Evolutionary conservation across 2,797 vertebrate genomes (phyloP), one percentile per base, ranked within the genome.

Genomic region (Falco berigora): DNA sequence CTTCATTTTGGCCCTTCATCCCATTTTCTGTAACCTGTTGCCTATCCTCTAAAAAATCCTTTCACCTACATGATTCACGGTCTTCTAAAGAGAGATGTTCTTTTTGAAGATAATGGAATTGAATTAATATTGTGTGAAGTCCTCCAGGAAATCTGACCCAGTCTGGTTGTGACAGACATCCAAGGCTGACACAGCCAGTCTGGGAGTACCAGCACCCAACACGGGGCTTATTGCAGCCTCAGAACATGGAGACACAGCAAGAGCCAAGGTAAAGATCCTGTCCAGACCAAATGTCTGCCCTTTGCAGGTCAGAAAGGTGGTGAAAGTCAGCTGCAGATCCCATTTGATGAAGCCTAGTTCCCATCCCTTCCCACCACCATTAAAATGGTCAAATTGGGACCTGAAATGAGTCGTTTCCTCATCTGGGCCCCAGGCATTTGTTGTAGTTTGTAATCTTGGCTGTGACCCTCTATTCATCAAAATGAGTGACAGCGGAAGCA

Each of bases 401-500:
- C 8, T 38, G 15, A 89, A 79, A 49, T 27, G 8, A 71, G 9
- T 67, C 72, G 16, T 38, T 87, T 85, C 56, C 23, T 91, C 36
- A 61, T 63, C 40, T 53, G 42, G 40, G 42, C 34, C 32, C 18
- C 46, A 77, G 42, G 8, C 19, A n/a, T 34, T 75, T 87, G 28
- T n/a, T 27, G 47, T 15, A 20, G 27, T 73, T 76, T 63, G 36
- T 68, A 12, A 63, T 77, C 91, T 91, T 80, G 72, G 56, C 64
- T 92, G 52, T 80, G 75, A 87, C 40, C 7, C 17, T 77, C 38
- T 52, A 44, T 61, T 86, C 83, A 63, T 90, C 64, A 89, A 83
- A 90, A 85, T 61, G 58, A 90, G 30, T 92, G 91, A 78, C 74
- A 71, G n/a, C 52, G 22, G 36, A 94, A 89, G 14, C 5, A 6